phyloP scores from a whole-genome alignment of 2,888 invertebrate genomes.

The Callyntrura sp. region DNA sequence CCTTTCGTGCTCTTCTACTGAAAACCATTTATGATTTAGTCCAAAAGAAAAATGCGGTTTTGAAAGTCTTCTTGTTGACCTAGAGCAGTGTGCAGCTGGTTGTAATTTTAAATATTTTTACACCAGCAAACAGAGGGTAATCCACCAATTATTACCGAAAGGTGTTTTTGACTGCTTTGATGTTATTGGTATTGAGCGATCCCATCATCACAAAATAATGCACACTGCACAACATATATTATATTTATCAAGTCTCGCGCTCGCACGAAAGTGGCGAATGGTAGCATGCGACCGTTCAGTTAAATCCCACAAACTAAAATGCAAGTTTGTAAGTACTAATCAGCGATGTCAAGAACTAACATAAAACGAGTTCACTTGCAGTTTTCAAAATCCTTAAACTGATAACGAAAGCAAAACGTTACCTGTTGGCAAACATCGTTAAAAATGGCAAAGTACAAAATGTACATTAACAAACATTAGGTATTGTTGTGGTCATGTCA shows the following conservation, averaged over 20 bases:
- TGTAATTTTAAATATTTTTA: slow-evolving; percentile 7
- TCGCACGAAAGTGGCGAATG: background rate
- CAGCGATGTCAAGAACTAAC: background rate
- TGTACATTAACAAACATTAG: slow-evolving; percentile 17
- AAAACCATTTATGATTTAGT: slow-evolving; percentile 62
- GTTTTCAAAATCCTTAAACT: slow-evolving; percentile 42
- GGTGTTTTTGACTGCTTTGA: background rate
- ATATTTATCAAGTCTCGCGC: background rate
- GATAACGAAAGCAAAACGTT: slow-evolving; percentile 48
- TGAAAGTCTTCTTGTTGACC: slow-evolving; percentile 71
- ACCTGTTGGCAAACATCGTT: slow-evolving; percentile 6
- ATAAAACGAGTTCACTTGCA: slow-evolving; percentile 46
- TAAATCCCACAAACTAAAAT: slow-evolving; percentile 34
- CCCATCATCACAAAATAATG: background rate
- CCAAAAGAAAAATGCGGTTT: slow-evolving; percentile 64
- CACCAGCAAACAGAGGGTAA: background rate
- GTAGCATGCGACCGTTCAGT: background rate
- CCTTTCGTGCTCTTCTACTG: slow-evolving; percentile 30
- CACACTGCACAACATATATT: too few species aligned
- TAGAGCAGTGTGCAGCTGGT: slow-evolving; percentile 51
- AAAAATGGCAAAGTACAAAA: slow-evolving; percentile 34
- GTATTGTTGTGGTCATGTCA: background rate
- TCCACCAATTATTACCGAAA: background rate
- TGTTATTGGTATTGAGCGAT: slow-evolving; percentile 33
- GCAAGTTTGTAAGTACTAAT: slow-evolving; percentile 3